A percentile compares a stretch with the other conserved stretches of the same genome.
These are phyloP conservation scores for Ellobius talpinus DNA, from an alignment of 2,113 vertebrate species.

Conservation along the genomic window DNA sequence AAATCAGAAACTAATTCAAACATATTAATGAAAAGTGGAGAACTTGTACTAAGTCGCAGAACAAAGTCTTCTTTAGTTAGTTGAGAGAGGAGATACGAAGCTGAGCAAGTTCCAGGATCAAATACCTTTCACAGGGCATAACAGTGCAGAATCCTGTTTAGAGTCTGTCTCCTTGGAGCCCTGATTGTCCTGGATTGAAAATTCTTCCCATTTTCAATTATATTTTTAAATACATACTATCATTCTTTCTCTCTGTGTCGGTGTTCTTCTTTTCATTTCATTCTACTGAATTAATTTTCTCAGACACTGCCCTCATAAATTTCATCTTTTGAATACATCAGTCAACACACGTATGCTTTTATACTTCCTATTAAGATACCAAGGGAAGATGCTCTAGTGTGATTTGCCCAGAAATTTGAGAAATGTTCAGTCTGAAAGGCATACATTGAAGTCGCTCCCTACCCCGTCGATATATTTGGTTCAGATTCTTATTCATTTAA, in stretches of 20 bases:
- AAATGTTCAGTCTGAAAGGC: background rate
- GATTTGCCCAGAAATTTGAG: background rate
- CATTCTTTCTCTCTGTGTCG: background rate
- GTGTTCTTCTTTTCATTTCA: background rate
- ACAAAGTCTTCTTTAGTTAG: background rate
- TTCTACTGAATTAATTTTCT: background rate
- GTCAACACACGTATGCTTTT: background rate
- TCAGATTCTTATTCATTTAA: background rate
- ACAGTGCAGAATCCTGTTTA: background rate
- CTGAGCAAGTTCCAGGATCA: background rate
- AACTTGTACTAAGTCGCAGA: background rate
- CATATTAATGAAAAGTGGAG: background rate
- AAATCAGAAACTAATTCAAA: conserved; percentile 35
- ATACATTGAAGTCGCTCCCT: background rate
- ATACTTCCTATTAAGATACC: background rate
- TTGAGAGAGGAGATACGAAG: background rate
- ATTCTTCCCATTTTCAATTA: background rate
- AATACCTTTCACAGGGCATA: background rate
- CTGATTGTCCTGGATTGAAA: background rate
- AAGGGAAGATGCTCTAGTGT: background rate
- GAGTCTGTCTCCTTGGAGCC: background rate
- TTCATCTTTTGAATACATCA: background rate
- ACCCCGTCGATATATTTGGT: background rate
- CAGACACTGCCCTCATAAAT: background rate
- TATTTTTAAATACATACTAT: background rate